These are phyloP conservation scores for Drosophila anomalata DNA, from an alignment of 2,888 invertebrate species.

Conservation along the genomic window DNA sequence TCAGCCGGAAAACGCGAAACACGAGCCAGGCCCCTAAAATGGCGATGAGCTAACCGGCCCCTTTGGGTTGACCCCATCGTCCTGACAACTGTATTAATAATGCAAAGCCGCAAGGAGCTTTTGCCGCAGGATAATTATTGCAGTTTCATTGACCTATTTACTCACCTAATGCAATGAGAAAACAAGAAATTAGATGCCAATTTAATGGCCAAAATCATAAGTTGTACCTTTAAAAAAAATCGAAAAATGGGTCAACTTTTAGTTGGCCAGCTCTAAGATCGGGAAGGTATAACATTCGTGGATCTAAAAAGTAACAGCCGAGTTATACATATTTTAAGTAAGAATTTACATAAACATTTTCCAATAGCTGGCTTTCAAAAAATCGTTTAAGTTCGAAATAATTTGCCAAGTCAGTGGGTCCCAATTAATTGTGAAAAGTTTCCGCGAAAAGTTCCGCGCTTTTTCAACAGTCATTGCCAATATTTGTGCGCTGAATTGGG, in stretches of 20 bases:
- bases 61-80: neutral
- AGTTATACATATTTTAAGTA: too few relatives aligned
- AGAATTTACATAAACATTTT: too few relatives aligned
- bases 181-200: too few relatives aligned
- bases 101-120: slow-evolving; percentile 1
- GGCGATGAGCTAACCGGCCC: neutral
- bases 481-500: slow-evolving; percentile 21
- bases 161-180: neutral
- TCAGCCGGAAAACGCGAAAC: slow-evolving; percentile 14
- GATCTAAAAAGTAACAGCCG: too few relatives aligned
- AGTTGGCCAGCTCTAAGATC: too few relatives aligned
- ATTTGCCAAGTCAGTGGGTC: slow-evolving; percentile 38
- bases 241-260: too few relatives aligned
- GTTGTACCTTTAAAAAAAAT: too few relatives aligned
- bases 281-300: too few relatives aligned
- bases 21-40: neutral
- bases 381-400: slow-evolving; percentile 10
- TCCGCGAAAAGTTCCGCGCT: slow-evolving; percentile 27
- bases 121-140: slow-evolving; percentile 24
- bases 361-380: neutral
- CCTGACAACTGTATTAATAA: slow-evolving; percentile 1
- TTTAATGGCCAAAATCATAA: too few relatives aligned
- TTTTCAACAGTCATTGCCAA: slow-evolving; percentile 44
- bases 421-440: slow-evolving; percentile 43
- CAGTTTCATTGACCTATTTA: slow-evolving; percentile 4